Percentiles rank a stretch among this genome's conserved stretches.
These are phyloP conservation scores for Globodera rostochiensis DNA, from an alignment of 1,140 invertebrate genomes.

Conservation along the genomic window DNA sequence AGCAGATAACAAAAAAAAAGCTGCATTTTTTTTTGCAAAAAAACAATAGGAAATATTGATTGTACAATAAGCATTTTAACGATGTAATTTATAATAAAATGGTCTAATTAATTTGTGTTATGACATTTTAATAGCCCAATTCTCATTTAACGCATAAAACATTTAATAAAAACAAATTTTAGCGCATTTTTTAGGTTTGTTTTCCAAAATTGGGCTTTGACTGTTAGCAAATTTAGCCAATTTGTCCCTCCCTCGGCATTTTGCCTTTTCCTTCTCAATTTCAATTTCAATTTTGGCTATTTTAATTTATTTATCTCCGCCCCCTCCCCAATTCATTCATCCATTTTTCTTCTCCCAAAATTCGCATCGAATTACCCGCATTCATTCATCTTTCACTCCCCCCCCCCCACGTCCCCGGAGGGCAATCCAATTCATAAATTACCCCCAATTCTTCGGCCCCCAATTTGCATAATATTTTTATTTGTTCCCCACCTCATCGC, in stretches of 20 bases:
- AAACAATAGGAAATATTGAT: too few species aligned
- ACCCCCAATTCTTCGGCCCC: neutral
- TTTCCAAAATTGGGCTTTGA: neutral
- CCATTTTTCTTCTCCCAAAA: conserved; percentile 17
- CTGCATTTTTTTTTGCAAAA: too few species aligned
- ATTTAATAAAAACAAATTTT: neutral
- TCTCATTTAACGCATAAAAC: too few species aligned
- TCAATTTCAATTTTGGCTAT: conserved; percentile 32
- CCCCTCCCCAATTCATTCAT: conserved; percentile 14
- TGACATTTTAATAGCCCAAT: too few species aligned
- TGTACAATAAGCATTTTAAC: too few species aligned
- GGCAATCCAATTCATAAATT: conserved; percentile 15
- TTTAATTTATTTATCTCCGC: conserved; percentile 26
- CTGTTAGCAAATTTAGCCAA: neutral
- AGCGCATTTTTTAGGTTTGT: neutral
- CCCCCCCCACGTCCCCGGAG: neutral
- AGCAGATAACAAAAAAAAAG: too few species aligned
- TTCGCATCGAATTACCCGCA: conserved; percentile 23
- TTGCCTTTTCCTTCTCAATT: conserved; percentile 19
- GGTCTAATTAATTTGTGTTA: too few species aligned
- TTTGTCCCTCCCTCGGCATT: neutral
- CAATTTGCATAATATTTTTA: conserved; percentile 22
- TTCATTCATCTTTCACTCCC: conserved; percentile 3
- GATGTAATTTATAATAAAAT: too few species aligned
- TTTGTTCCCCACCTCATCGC: neutral